A percentile compares a stretch with the other conserved stretches of the same genome.
These are phyloP conservation scores for Homalodisca vitripennis DNA, from an alignment of 1,140 invertebrate species.

Conservation along the genomic window DNA sequence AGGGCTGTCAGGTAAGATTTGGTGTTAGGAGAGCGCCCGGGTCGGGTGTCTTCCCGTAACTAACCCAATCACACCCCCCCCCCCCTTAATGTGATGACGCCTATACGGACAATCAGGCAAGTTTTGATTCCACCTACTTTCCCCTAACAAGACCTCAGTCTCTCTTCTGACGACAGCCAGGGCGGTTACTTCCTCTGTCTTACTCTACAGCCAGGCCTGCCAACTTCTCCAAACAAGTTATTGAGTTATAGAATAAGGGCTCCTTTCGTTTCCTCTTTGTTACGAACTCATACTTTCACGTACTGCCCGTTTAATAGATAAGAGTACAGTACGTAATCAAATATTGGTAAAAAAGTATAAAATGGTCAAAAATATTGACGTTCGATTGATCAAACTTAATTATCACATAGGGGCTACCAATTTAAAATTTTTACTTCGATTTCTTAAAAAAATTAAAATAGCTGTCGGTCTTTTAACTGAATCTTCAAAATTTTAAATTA, in stretches of 20 bases:
- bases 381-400: too few species aligned
- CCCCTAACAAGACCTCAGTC: conserved; percentile 3
- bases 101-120: background rate
- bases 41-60: background rate
- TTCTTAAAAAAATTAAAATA: too few species aligned
- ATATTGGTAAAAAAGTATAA: too few species aligned
- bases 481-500: too few species aligned
- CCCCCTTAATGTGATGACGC: background rate
- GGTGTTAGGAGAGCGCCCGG: background rate
- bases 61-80: background rate
- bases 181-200: background rate
- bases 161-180: background rate
- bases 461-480: too few species aligned
- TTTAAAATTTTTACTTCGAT: too few species aligned
- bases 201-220: background rate
- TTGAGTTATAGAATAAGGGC: background rate
- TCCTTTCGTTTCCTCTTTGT: background rate
- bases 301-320: background rate
- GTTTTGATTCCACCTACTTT: conserved; percentile 8
- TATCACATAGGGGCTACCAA: too few species aligned
- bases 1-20: conserved; percentile 1
- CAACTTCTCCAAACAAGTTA: background rate
- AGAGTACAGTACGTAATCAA: background rate
- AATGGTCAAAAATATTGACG: too few species aligned
- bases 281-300: background rate